These are phyloP conservation scores for Ictalurus furcatus DNA, from an alignment of 2,113 vertebrate genomes.

Conservation along the genomic window DNA sequence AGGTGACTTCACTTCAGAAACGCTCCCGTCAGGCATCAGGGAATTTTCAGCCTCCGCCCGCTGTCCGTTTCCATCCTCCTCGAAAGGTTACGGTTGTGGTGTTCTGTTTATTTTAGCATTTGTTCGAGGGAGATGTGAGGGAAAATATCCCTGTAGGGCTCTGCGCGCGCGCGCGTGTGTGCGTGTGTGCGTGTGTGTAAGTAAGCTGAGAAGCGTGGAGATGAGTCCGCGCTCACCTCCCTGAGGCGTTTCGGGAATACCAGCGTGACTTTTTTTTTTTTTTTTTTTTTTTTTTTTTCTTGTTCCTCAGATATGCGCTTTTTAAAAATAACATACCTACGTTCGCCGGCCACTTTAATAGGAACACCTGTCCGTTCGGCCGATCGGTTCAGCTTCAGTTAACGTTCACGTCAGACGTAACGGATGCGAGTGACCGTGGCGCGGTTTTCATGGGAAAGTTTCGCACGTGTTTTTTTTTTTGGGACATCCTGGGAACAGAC, in stretches of 20 bases:
- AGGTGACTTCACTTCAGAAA: slow-evolving; percentile 29
- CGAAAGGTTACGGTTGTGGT: neutral
- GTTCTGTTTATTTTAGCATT: neutral
- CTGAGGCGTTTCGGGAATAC: slow-evolving; percentile 27
- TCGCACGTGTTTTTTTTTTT: neutral
- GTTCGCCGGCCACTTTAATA: neutral
- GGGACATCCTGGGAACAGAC: neutral
- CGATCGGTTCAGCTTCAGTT: too few species aligned
- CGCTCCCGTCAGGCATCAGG: neutral
- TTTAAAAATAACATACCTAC: neutral
- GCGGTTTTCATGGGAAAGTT: neutral
- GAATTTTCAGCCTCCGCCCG: neutral
- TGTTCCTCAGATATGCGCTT: too few species aligned
- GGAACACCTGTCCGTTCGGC: neutral
- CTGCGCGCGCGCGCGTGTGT: neutral
- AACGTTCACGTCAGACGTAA: neutral
- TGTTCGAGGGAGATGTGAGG: neutral
- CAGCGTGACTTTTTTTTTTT: neutral
- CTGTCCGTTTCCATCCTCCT: neutral
- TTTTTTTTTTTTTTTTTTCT: too few species aligned
- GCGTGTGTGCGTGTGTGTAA: slow-evolving; percentile 20
- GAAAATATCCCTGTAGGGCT: neutral
- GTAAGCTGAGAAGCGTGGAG: slow-evolving; percentile 8
- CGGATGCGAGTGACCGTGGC: neutral
- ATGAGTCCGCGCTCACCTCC: slow-evolving; percentile 8